Conservation (phyloP, 1,140 invertebrate genomes). For the Meloidogyne chitwoodi region DNA sequence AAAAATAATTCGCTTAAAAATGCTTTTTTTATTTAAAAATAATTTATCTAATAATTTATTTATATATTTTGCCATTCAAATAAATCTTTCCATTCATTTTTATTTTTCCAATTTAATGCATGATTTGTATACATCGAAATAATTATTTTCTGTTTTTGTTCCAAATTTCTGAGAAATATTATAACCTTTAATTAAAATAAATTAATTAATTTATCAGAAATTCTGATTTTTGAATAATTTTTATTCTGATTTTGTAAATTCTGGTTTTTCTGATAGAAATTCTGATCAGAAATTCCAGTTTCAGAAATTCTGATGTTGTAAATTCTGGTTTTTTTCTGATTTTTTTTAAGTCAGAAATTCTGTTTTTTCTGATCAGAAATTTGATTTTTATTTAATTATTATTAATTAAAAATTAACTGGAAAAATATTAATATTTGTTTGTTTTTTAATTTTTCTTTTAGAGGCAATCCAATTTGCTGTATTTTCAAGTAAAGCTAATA, state of each 20-base stretch:
- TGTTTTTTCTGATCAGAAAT: no score
- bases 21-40: no score
- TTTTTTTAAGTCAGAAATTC: no score
- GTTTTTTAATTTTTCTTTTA: background rate
- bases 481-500: constrained; percentile 18
- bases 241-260: no score
- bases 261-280: no score
- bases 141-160: constrained; percentile 8
- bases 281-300: no score
- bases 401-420: background rate
- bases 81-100: constrained; percentile 9
- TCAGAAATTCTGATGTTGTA: no score
- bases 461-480: constrained; percentile 20
- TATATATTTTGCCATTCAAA: background rate
- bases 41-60: no score
- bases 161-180: background rate
- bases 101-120: constrained; percentile 8
- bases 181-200: constrained; percentile 8
- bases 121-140: constrained; percentile 4
- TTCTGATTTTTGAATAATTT: background rate
- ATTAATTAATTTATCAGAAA: background rate
- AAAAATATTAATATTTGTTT: background rate
- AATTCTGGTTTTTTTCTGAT: no score
- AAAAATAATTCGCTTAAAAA: no score
- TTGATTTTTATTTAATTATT: no score